A percentile compares a stretch with the other conserved stretches of the same genome.
Conservation (phyloP, 2,888 invertebrate genomes). For the Andricus curvator region DNA sequence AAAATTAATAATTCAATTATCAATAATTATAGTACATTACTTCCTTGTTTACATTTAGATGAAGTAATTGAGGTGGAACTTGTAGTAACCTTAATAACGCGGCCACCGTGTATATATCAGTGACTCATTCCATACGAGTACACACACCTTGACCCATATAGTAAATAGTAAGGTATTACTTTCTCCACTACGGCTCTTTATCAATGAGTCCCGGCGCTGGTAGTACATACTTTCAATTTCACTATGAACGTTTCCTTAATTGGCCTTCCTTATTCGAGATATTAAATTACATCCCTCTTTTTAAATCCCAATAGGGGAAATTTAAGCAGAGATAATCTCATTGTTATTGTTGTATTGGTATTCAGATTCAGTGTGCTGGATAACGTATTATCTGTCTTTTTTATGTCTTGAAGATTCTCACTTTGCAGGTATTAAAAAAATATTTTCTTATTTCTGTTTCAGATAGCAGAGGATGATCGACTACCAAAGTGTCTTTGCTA, state of each 20-base stretch:
- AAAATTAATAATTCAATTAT: not conserved
- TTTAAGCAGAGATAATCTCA: not conserved
- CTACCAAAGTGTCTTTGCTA: slow-evolving; percentile 79
- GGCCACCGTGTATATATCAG: slow-evolving; percentile 39
- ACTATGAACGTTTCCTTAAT: slow-evolving; percentile 44
- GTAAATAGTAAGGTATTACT: slow-evolving; percentile 61
- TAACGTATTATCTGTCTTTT: not conserved
- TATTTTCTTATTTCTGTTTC: slow-evolving; percentile 54
- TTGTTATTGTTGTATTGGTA: not conserved
- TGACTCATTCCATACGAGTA: slow-evolving; percentile 54
- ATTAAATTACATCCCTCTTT: not conserved
- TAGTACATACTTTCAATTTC: slow-evolving; percentile 59
- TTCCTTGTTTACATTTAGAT: slow-evolving; percentile 33
- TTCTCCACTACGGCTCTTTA: slow-evolving; percentile 58
- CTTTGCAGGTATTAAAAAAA: not conserved
- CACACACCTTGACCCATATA: slow-evolving; percentile 67
- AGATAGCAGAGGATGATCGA: slow-evolving; percentile 77
- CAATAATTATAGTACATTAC: not conserved
- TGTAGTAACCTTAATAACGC: slow-evolving; percentile 25
- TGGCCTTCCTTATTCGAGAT: slow-evolving; percentile 11
- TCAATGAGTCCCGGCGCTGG: slow-evolving; percentile 54
- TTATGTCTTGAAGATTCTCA: not conserved
- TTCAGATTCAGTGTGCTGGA: not conserved
- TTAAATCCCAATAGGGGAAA: not conserved
- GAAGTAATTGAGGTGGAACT: slow-evolving; percentile 9